Percentiles rank a stretch among this genome's conserved stretches.
Conservation (phyloP, 2,888 invertebrate species). For the Folsomia manolachei region DNA sequence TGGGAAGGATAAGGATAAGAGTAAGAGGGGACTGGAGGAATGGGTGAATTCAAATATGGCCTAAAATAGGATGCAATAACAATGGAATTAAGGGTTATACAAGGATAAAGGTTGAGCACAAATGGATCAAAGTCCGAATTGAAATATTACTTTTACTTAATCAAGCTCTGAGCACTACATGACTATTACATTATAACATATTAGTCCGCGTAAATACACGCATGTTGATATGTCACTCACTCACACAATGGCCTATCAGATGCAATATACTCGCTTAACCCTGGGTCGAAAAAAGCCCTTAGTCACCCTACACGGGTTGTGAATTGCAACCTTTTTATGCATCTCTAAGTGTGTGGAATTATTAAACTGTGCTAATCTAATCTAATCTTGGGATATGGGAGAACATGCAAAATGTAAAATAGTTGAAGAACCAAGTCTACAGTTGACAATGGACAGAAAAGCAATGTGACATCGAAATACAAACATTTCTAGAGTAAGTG, state of each 20-base stretch:
- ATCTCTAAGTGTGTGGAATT: not conserved
- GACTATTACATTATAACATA: not conserved
- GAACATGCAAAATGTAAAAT: not conserved
- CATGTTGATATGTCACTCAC: not conserved
- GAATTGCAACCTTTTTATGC: not conserved
- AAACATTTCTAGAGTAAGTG: too few relatives aligned
- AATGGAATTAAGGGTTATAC: not conserved
- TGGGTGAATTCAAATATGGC: not conserved
- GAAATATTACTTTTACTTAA: constrained; percentile 14
- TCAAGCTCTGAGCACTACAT: not conserved
- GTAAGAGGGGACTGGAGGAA: too few relatives aligned
- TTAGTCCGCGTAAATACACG: not conserved
- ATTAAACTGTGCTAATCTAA: not conserved
- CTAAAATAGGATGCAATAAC: not conserved
- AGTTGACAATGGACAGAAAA: too few relatives aligned
- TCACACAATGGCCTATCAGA: not conserved
- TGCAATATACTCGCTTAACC: not conserved
- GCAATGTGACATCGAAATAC: too few relatives aligned
- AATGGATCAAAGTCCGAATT: constrained; percentile 21
- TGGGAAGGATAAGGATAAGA: not conserved
- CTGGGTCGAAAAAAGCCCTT: too few relatives aligned
- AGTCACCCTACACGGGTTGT: too few relatives aligned
- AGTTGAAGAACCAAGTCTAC: too few relatives aligned
- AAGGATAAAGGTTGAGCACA: not conserved
- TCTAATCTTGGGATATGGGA: constrained; percentile 11